These are phyloP conservation scores for Anthophora plumipes DNA, from an alignment of 2,888 invertebrate genomes.

Conservation along the genomic window DNA sequence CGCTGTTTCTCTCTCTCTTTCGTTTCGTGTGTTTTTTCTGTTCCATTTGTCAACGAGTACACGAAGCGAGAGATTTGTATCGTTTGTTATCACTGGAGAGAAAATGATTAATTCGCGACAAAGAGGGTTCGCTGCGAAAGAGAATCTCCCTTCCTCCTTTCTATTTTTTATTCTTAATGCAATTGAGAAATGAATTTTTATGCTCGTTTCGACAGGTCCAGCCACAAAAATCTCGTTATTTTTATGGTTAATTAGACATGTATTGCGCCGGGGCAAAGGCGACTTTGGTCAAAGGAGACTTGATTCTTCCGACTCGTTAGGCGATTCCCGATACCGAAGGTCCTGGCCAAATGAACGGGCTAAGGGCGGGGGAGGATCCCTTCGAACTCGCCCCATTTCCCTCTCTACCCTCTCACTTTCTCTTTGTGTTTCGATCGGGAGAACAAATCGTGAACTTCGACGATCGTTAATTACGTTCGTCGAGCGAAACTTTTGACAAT, in stretches of 20 bases:
- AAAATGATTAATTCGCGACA: neutral
- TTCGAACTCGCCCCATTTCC: constrained; percentile 24
- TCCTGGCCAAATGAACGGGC: constrained; percentile 60
- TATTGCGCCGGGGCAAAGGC: constrained; percentile 69
- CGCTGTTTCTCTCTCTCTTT: no score
- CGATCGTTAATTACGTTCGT: constrained; percentile 68
- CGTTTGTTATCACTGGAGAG: accelerated
- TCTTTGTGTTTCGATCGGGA: constrained; percentile 58
- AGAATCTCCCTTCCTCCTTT: neutral
- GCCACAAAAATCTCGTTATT: constrained; percentile 82
- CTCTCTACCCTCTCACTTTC: constrained; percentile 1
- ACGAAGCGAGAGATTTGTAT: neutral
- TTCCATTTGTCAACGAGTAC: no score
- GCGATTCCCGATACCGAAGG: constrained; percentile 77
- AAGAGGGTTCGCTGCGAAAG: no score
- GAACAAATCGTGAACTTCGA: constrained; percentile 63
- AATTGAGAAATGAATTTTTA: constrained; percentile 45
- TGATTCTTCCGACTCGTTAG: constrained; percentile 83
- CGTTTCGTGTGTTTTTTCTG: no score
- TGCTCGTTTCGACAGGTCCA: constrained; percentile 18
- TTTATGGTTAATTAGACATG: constrained; percentile 83
- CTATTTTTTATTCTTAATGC: neutral
- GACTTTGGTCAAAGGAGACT: constrained; percentile 71
- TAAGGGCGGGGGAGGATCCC: constrained; percentile 58
- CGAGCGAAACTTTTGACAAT: constrained; percentile 58